phyloP scores from a whole-genome alignment of 2,113 vertebrate species.

The Bujurquina vittata region DNA sequence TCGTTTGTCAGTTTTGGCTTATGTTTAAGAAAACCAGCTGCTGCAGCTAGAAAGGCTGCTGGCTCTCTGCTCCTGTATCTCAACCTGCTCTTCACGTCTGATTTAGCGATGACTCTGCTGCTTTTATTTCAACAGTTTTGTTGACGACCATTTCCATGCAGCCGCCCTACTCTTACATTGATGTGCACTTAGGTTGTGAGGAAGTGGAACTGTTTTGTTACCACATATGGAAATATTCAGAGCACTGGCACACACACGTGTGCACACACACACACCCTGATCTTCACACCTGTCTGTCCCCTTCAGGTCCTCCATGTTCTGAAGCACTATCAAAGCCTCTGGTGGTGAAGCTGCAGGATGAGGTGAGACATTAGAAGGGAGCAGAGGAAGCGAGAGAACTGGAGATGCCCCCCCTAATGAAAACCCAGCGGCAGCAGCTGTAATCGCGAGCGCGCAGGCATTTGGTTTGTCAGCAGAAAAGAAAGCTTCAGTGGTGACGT shows the following conservation, averaged over 20 bases:
- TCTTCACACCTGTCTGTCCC: neutral
- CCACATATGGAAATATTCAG: neutral
- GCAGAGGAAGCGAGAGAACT: neutral
- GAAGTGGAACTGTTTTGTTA: neutral
- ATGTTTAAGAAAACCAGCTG: too few relatives aligned
- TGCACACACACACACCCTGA: neutral
- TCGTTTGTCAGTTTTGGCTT: too few relatives aligned
- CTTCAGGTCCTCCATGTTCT: slow-evolving; percentile 8
- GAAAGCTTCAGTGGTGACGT: slow-evolving; percentile 17
- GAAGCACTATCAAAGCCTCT: neutral
- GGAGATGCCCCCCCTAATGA: slow-evolving; percentile 26
- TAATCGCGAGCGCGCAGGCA: slow-evolving; percentile 56
- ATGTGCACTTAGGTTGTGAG: neutral
- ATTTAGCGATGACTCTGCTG: neutral
- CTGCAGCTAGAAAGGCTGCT: too few relatives aligned
- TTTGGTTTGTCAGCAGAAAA: slow-evolving; percentile 67
- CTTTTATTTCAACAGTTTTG: neutral
- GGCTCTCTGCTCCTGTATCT: neutral
- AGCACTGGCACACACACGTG: neutral
- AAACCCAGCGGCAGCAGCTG: slow-evolving; percentile 58
- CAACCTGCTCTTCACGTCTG: neutral
- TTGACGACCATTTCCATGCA: neutral
- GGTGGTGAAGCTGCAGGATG: slow-evolving; percentile 14
- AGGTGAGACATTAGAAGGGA: slow-evolving; percentile 30
- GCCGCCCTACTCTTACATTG: neutral